Evolutionary conservation across 2,113 vertebrate genomes (phyloP).

Genomic region (Engystomops pustulosus): DNA sequence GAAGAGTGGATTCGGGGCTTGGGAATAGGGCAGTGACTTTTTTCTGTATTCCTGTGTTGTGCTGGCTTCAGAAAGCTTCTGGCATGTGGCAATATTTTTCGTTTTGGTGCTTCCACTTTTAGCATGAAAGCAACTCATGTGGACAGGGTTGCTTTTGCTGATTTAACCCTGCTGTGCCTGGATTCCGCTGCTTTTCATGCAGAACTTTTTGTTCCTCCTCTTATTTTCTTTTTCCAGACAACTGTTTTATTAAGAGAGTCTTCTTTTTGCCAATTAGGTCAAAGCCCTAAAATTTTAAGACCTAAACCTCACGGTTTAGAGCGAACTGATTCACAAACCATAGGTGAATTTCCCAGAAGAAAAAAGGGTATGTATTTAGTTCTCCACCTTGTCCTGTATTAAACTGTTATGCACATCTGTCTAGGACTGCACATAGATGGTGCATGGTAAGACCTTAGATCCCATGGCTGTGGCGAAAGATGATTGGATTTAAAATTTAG

Average conservation of each 20-base stretch:
- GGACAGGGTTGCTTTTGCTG: constrained; percentile 69
- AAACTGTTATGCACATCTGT: background rate
- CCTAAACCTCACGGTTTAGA: constrained; percentile 97
- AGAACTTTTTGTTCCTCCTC: constrained; percentile 67
- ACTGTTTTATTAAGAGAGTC: constrained; percentile 84
- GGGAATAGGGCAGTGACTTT: background rate
- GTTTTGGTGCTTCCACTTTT: constrained; percentile 63
- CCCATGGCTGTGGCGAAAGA: background rate
- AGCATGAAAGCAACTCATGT: constrained; percentile 61
- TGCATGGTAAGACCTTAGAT: background rate
- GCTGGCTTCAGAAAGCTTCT: constrained; percentile 57
- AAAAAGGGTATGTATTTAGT: constrained; percentile 97
- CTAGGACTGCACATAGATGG: background rate
- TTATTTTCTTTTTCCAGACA: constrained; percentile 13
- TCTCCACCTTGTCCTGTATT: constrained; percentile 63
- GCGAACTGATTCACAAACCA: constrained; percentile 99
- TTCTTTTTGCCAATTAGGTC: constrained; percentile 99
- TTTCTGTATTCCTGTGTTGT: background rate
- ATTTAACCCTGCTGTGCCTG: constrained; percentile 70
- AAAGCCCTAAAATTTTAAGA: constrained; percentile 99
- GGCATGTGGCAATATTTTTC: constrained; percentile 65
- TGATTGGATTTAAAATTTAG: no score
- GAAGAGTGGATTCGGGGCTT: background rate
- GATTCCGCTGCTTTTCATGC: constrained; percentile 66
- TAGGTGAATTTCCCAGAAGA: constrained; percentile 96